phyloP scores from a whole-genome alignment of 1,140 invertebrate species.

The Aphidius ervi region DNA sequence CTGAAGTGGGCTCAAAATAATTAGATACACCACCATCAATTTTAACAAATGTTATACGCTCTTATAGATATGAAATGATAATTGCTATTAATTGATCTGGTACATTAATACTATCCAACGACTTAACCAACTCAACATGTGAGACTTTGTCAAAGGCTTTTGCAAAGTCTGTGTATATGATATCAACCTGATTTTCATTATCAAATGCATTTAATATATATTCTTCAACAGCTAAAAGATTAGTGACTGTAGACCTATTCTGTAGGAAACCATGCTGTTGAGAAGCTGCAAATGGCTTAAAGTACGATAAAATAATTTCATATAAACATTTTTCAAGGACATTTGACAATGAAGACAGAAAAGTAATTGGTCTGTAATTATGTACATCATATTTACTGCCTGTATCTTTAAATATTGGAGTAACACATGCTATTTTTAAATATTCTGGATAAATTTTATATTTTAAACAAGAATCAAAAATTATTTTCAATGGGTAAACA shows the following conservation, averaged over 20 bases:
- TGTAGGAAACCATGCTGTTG: slow-evolving; percentile 33
- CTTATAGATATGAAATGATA: too few relatives aligned
- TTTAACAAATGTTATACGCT: too few relatives aligned
- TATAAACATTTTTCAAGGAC: slow-evolving; percentile 30
- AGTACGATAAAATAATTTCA: slow-evolving; percentile 3
- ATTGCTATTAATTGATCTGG: too few relatives aligned
- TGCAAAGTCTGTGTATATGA: slow-evolving; percentile 35
- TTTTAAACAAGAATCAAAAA: too few relatives aligned
- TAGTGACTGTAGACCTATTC: slow-evolving; percentile 28
- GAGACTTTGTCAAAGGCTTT: slow-evolving; percentile 37
- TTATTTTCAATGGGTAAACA: too few relatives aligned
- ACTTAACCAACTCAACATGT: too few relatives aligned
- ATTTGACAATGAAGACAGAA: slow-evolving; percentile 30
- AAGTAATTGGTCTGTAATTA: slow-evolving; percentile 35
- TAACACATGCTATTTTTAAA: slow-evolving; percentile 20
- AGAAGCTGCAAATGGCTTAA: not conserved
- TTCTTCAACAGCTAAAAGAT: slow-evolving; percentile 27
- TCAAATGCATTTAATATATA: slow-evolving; percentile 26
- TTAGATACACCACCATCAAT: too few relatives aligned
- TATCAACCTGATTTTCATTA: slow-evolving; percentile 30
- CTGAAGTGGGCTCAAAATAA: too few relatives aligned
- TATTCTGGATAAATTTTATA: not conserved
- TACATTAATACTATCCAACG: too few relatives aligned
- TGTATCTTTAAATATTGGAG: slow-evolving; percentile 26
- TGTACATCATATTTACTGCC: slow-evolving; percentile 19